These are phyloP conservation scores for Callipepla squamata DNA, from an alignment of 2,113 vertebrate species.

Conservation along the genomic window DNA sequence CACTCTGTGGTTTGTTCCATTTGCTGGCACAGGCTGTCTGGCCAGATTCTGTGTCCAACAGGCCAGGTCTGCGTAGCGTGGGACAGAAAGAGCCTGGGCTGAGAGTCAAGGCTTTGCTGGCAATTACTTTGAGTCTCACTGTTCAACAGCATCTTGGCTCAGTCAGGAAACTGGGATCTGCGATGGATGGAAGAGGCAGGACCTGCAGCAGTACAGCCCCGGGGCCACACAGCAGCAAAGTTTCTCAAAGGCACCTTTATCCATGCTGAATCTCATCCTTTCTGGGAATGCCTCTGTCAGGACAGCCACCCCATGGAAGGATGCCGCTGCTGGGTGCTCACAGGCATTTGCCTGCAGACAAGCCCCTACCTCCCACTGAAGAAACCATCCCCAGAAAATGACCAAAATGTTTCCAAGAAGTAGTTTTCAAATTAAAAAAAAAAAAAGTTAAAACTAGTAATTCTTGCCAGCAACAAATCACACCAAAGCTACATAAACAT, in stretches of 20 bases:
- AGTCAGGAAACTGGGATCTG: neutral
- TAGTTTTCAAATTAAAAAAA: neutral
- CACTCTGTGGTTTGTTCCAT: accelerated
- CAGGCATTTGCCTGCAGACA: neutral
- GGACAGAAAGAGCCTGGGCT: neutral
- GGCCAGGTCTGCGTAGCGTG: neutral
- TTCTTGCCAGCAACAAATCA: neutral
- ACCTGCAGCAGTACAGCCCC: no score
- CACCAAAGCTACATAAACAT: neutral
- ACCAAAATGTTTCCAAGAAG: neutral
- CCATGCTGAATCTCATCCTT: accelerated
- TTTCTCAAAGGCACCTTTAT: neutral
- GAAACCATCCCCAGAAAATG: neutral
- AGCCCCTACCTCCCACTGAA: no score
- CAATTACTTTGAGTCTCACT: neutral
- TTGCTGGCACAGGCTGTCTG: neutral
- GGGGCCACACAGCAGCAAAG: neutral
- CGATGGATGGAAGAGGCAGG: neutral
- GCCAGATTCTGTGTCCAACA: neutral
- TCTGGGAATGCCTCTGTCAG: neutral
- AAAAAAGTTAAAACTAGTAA: neutral
- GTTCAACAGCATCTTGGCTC: neutral
- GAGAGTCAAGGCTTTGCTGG: neutral
- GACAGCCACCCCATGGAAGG: neutral
- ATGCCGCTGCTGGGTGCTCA: neutral